A percentile compares a stretch with the other conserved stretches of the same genome.
Evolutionary conservation across 2,797 vertebrate genomes (phyloP).

Genomic region (Acanthiza pusilla): DNA sequence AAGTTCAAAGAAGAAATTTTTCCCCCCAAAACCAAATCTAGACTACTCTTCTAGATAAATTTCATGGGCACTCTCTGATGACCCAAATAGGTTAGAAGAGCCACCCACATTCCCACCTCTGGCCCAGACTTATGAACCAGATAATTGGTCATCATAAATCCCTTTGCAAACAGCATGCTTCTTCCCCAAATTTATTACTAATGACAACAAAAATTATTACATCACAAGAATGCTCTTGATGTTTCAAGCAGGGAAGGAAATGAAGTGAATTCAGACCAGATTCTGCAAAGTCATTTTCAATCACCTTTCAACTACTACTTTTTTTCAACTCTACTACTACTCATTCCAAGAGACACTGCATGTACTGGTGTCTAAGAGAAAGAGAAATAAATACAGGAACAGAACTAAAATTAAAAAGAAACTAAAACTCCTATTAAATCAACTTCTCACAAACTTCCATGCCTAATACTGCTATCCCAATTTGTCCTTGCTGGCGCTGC

Average conservation of each 20-base stretch:
- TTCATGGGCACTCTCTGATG: not conserved
- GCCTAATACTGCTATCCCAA: not conserved
- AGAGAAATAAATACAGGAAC: not conserved
- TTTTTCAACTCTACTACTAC: not conserved
- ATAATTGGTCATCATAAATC: not conserved
- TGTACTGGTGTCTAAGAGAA: not conserved
- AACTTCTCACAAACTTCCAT: not conserved
- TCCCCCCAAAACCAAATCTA: not conserved
- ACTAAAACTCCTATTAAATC: not conserved
- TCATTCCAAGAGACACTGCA: not conserved
- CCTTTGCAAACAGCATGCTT: not conserved
- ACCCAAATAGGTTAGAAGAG: not conserved
- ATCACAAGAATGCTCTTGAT: not conserved
- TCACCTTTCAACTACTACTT: not conserved
- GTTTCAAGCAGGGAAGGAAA: constrained; percentile 2
- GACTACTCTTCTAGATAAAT: not conserved
- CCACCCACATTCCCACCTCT: not conserved
- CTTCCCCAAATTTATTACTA: not conserved
- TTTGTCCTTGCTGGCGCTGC: not conserved
- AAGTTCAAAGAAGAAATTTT: not conserved
- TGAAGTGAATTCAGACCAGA: not conserved
- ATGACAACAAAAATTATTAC: not conserved
- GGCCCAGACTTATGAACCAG: not conserved
- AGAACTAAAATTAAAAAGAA: not conserved
- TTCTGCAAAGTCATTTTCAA: not conserved